Evolutionary conservation across 2,113 vertebrate species (phyloP).

Genomic region (Cavia porcellus): DNA sequence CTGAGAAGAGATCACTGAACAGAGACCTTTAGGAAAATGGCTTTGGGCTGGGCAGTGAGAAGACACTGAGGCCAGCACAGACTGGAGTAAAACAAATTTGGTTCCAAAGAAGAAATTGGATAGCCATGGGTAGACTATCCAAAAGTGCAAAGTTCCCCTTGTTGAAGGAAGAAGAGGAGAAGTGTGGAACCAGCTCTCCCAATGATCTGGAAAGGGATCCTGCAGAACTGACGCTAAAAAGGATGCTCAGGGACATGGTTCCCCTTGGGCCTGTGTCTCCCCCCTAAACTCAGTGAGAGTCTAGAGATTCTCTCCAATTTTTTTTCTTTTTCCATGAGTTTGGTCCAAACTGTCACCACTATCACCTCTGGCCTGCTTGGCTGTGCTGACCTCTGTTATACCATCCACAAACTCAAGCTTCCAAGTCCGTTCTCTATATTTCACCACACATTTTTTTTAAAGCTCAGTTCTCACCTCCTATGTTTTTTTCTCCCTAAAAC

Average conservation of each 20-base stretch:
- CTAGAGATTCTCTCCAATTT: background rate
- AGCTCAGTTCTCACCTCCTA: background rate
- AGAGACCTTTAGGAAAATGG: background rate
- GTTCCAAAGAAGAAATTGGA: background rate
- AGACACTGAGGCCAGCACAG: background rate
- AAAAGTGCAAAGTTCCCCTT: background rate
- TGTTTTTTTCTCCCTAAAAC: background rate
- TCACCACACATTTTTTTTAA: background rate
- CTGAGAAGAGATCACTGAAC: background rate
- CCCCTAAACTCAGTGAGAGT: background rate
- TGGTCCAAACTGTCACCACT: background rate
- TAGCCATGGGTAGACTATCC: background rate
- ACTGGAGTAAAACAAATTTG: background rate
- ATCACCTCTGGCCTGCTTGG: too few relatives aligned
- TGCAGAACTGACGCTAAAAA: background rate
- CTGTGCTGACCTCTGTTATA: background rate
- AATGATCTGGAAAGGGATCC: background rate
- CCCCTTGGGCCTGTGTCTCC: background rate
- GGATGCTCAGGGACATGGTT: background rate
- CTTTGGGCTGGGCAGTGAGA: background rate
- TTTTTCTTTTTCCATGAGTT: background rate
- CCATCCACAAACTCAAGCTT: rapidly evolving
- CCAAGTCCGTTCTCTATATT: background rate
- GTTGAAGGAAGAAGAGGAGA: background rate
- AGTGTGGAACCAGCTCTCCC: background rate